phyloP scores from a whole-genome alignment of 2,113 vertebrate genomes.

The Gracilinanus agilis region DNA sequence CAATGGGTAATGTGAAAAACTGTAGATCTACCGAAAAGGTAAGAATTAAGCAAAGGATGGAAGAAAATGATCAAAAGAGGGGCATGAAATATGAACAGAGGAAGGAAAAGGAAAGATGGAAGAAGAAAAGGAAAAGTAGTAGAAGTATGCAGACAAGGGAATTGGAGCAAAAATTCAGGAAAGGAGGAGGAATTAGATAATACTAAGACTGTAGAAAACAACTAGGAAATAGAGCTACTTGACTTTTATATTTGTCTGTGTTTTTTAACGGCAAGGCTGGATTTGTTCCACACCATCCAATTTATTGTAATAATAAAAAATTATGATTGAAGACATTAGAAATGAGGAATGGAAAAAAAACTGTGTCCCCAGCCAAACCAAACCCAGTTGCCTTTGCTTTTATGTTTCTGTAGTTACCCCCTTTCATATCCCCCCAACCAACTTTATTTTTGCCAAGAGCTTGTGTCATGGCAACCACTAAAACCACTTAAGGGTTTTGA shows the following conservation, averaged over 20 bases:
- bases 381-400: conserved; percentile 23
- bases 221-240: conserved; percentile 10
- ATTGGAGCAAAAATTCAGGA: background rate
- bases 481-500: conserved; percentile 49
- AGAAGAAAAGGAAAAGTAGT: background rate
- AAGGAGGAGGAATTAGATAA: background rate
- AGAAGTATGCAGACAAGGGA: background rate
- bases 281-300: conserved; percentile 21
- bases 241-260: background rate
- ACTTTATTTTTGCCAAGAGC: conserved; percentile 45
- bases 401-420: conserved; percentile 48
- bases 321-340: conserved; percentile 55
- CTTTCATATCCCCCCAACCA: background rate
- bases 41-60: background rate
- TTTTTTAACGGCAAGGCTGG: conserved; percentile 43
- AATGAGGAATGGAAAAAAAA: conserved; percentile 57
- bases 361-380: conserved; percentile 48
- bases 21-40: background rate
- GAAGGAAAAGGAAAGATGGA: background rate
- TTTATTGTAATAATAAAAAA: conserved; percentile 61
- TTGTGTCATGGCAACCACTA: conserved; percentile 48
- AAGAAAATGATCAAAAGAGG: background rate
- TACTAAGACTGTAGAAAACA: background rate
- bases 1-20: background rate
- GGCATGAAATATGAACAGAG: background rate